Conservation (phyloP, 2,113 vertebrate genomes). For the Chamaea fasciata region DNA sequence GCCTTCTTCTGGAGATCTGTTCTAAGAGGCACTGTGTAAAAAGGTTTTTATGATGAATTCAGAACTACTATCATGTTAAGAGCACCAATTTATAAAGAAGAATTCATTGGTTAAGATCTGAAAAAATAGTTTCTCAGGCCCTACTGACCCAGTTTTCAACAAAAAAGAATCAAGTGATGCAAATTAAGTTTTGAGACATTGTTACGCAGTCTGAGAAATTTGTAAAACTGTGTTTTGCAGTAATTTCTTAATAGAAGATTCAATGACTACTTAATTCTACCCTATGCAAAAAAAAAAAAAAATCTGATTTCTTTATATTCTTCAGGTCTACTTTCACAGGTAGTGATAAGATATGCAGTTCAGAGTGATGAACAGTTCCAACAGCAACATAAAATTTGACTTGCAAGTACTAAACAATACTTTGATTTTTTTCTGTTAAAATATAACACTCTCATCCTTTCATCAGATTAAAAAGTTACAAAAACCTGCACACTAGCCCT, state of each 20-base stretch:
- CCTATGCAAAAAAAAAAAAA: neutral
- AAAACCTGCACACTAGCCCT: neutral
- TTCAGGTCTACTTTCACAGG: conserved; percentile 60
- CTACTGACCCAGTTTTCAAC: conserved; percentile 83
- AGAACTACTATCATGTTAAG: conserved; percentile 86
- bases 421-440: neutral
- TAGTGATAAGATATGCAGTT: conserved; percentile 53
- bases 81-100: conserved; percentile 87
- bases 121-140: conserved; percentile 87
- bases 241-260: conserved; percentile 72
- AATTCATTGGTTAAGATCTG: conserved; percentile 83
- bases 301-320: conserved; percentile 45
- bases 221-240: conserved; percentile 71
- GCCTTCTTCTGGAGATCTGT: conserved; percentile 79
- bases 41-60: conserved; percentile 86
- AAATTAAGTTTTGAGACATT: conserved; percentile 80
- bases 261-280: conserved; percentile 67
- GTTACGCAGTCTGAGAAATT: conserved; percentile 73
- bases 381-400: neutral
- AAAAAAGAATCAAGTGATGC: conserved; percentile 80
- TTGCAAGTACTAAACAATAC: neutral
- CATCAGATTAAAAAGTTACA: conserved; percentile 6
- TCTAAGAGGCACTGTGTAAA: conserved; percentile 81
- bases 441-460: neutral
- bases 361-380: conserved; percentile 5